These are phyloP conservation scores for Lepidurus packardi DNA, from an alignment of 1,140 invertebrate genomes.

Conservation along the genomic window DNA sequence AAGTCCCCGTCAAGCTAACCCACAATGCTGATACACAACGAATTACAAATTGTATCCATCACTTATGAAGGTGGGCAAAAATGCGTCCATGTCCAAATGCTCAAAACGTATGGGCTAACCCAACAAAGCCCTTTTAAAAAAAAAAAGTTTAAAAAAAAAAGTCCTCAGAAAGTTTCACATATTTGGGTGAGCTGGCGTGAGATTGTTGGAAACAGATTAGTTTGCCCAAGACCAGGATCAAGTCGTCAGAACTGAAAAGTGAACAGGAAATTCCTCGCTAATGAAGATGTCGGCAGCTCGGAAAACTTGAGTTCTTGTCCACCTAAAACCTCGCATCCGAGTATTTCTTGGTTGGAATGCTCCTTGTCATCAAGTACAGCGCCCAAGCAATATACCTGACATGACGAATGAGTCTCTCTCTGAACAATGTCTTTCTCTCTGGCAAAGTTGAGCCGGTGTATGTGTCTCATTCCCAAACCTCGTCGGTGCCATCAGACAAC, in stretches of 20 bases:
- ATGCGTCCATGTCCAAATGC: neutral
- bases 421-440: conserved; percentile 3
- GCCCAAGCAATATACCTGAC: neutral
- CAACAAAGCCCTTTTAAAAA: too few species aligned
- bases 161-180: neutral
- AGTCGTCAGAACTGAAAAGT: neutral
- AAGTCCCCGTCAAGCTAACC: neutral
- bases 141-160: neutral
- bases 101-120: neutral
- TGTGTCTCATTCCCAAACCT: neutral
- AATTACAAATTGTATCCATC: neutral
- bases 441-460: neutral
- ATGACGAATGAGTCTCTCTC: conserved; percentile 13
- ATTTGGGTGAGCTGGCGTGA: neutral
- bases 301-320: neutral
- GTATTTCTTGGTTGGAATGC: neutral
- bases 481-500: neutral
- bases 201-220: neutral
- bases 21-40: neutral
- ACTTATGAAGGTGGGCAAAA: neutral
- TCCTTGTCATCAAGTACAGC: neutral
- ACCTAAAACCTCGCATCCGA: neutral
- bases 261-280: neutral
- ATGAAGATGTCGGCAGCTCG: conserved; percentile 14
- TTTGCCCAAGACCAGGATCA: neutral